Base-by-base conservation (phyloP, 1,140 invertebrate species). In the Meloidogyne hapla region DNA sequence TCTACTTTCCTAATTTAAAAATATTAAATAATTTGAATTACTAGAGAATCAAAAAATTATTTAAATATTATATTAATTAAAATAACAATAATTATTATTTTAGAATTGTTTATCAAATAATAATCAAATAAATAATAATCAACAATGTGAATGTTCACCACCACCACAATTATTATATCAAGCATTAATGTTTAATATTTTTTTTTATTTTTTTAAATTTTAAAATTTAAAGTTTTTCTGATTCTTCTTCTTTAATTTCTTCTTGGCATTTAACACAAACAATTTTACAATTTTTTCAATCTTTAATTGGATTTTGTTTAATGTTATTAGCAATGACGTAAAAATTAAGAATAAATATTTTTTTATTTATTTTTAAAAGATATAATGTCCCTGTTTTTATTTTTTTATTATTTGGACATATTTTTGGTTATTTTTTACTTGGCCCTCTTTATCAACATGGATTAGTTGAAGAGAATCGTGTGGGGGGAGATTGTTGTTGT, bases 271-370 rank as follows among this genome's bases (percentile, higher is more conserved):
- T 75, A n/a, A 25, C 92, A 40, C 94, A 97, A 88, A 96, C 94
- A 3, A 81, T 92, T 18, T 89, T 97, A 6, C 94, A 97, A 87
- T 90, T 95, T 75, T 77, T 96, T 0, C 94, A 96, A 88, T 91
- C 95, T 69, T 91, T 93, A 4, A 87, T 95, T 26, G 94, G 93
- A 15, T 96, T 96, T 88, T 91, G 94, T 81, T 91, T 97, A n/a
- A 98, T 98, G 95, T 88, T 98, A 88, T 92, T 96, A 73, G 96
- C 96, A 88, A 98, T 98, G 95, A 96, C 94, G 71, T 73, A 40
- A 64, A 64, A 13, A 12, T 56, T 23, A 12, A 68, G 13, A 68
- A 68, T 63, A n/a, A n/a, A n/a, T 67, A 67, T 67, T 67, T 0
- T 96, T 56, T n/a, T n/a, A 6, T n/a, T 56, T n/a, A 63, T 21